phyloP scores from a whole-genome alignment of 2,888 invertebrate species.

The Pammene fasciana region DNA sequence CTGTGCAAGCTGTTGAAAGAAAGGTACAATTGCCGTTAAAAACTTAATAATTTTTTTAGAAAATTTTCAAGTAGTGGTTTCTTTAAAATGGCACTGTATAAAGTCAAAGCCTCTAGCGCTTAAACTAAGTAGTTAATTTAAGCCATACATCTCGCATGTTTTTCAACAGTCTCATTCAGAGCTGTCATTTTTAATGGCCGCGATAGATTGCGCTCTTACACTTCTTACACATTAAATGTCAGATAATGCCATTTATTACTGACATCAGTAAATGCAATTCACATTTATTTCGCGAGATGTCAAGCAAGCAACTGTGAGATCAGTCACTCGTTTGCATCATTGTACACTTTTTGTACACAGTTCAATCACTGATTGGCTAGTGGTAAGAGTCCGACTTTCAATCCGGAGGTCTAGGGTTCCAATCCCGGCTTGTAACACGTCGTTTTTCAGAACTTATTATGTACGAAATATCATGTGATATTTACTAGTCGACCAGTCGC shows the following conservation, averaged over 20 bases:
- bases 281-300: neutral
- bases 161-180: neutral
- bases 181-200: conserved; percentile 8
- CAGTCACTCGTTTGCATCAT: neutral
- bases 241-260: conserved; percentile 13
- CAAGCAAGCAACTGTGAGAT: neutral
- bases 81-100: neutral
- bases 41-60: too few species aligned
- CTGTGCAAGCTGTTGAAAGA: too few species aligned
- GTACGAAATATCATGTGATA: too few species aligned
- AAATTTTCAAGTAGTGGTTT: too few species aligned
- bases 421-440: too few species aligned
- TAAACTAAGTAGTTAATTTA: neutral
- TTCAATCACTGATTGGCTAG: too few species aligned
- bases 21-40: too few species aligned
- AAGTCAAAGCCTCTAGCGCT: neutral
- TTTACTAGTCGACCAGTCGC: too few species aligned
- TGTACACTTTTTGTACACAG: too few species aligned
- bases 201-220: conserved; percentile 8
- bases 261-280: neutral
- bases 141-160: neutral
- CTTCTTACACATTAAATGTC: conserved; percentile 11
- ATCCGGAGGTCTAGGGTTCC: too few species aligned
- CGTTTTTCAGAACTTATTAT: too few species aligned
- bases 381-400: too few species aligned